Conservation (phyloP, 2,888 invertebrate species). For the Chouioia cunea region DNA sequence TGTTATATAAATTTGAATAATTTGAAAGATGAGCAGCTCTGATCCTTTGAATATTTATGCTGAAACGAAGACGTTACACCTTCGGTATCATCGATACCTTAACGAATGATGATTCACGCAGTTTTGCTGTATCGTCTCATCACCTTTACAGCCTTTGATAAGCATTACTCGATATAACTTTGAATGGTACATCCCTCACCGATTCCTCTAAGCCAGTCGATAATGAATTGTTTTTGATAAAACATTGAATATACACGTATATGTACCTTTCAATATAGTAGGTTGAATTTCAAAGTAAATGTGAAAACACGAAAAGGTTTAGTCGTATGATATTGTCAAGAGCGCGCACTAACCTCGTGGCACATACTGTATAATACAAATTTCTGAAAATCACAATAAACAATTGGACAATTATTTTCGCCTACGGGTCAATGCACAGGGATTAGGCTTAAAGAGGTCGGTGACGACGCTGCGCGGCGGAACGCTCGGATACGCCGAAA, state of each 20-base stretch:
- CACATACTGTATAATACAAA: not conserved
- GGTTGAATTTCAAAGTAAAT: not conserved
- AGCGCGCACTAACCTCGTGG: conserved; percentile 4
- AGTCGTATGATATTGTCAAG: conserved; percentile 12
- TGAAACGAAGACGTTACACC: conserved; percentile 27
- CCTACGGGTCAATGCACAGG: conserved; percentile 69
- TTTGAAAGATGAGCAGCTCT: conserved; percentile 36
- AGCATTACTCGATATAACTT: too few relatives aligned
- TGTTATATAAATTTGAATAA: conserved; percentile 41
- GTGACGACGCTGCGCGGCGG: conserved; percentile 91
- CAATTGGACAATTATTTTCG: conserved; percentile 63
- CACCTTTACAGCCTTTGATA: too few relatives aligned
- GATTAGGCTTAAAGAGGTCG: conserved; percentile 90
- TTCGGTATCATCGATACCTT: conserved; percentile 10
- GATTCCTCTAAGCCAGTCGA: too few relatives aligned
- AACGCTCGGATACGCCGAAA: conserved; percentile 91
- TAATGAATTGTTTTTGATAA: too few relatives aligned
- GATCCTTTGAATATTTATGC: conserved; percentile 34
- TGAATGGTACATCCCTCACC: too few relatives aligned
- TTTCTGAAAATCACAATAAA: conserved; percentile 48
- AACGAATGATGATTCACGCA: not conserved
- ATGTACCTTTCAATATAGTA: too few relatives aligned
- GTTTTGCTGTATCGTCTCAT: too few relatives aligned
- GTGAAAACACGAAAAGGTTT: conserved; percentile 16
- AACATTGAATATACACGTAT: too few relatives aligned